Evolutionary conservation across 1,140 invertebrate species (phyloP), one percentile per base, ranked within the genome.

Genomic region (Trichonephila inaurata): DNA sequence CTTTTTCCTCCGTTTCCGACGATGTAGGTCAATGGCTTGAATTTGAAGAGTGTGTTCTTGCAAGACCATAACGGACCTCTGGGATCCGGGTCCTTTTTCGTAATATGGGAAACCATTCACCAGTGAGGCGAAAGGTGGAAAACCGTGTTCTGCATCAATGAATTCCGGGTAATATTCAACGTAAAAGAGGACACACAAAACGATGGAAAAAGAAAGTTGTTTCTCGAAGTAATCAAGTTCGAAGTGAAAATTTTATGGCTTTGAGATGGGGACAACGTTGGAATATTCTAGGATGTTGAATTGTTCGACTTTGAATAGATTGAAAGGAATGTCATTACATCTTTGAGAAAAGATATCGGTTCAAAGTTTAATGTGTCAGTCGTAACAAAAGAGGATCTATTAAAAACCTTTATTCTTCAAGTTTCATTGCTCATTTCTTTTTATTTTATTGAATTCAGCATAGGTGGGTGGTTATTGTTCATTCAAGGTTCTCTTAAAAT

Each of bases 51-150:
- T 60, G 85, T 58, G 33, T 60, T 16, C 4, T 87, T 62, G 8
- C 8, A 21, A 64, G 72, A 77, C 28, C 28, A 18, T 64, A 64
- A 62, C 61, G 85, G 85, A 87, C 85, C 61, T 87, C 61, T 21
- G 7, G 60, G 61, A 87, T 87, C 85, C 85, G 85, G 85, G 85
- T 87, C 85, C 18, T 87, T 87, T 77, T 33, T 77, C 16, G 72
- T 28, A 77, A 40, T 77, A 18, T 33, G 28, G 72, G 6, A 77
- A 77, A 77, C 72, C 24, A 77, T 77, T 77, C 72, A 18, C 19
- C 21, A 58, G 82, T 85, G 82, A 62, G 60, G 60, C 28, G 60
- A 64, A 87, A 87, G 61, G 60, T 61, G 24, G 61, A 60, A 69
- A 69, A 69, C 24, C 66, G 24, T 24, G 66, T 28, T 58, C 12